phyloP scores from a whole-genome alignment of 2,113 vertebrate species.

The Lates calcarifer region DNA sequence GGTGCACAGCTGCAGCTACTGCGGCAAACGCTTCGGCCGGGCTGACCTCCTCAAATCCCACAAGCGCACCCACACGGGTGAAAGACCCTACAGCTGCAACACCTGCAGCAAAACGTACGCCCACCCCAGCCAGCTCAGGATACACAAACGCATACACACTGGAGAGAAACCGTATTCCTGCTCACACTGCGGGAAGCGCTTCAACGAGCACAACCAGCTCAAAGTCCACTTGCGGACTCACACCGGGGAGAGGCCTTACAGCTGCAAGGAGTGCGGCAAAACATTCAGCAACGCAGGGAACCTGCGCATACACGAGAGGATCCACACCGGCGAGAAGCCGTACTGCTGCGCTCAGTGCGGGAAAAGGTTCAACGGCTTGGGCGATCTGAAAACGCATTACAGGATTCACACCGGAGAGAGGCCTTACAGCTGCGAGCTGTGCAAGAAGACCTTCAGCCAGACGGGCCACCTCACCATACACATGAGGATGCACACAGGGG shows the following conservation, averaged over 20 bases:
- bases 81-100: constrained; percentile 79
- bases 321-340: constrained; percentile 83
- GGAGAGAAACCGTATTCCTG: constrained; percentile 83
- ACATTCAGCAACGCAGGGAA: constrained; percentile 82
- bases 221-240: constrained; percentile 84
- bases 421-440: constrained; percentile 83
- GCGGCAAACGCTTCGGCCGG: constrained; percentile 78
- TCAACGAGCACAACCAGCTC: constrained; percentile 84
- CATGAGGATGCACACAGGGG: constrained; percentile 84
- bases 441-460: constrained; percentile 85
- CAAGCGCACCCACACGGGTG: constrained; percentile 81
- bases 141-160: constrained; percentile 82
- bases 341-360: constrained; percentile 83
- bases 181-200: constrained; percentile 78
- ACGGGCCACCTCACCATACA: constrained; percentile 84
- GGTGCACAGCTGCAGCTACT: constrained; percentile 75
- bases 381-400: constrained; percentile 83
- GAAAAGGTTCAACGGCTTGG: constrained; percentile 80
- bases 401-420: constrained; percentile 84
- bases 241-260: constrained; percentile 82
- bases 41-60: constrained; percentile 81
- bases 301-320: constrained; percentile 81
- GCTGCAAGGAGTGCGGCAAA: constrained; percentile 80
- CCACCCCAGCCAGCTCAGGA: constrained; percentile 81
- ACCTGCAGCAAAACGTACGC: constrained; percentile 81